phyloP scores from a whole-genome alignment of 1,140 invertebrate species.

The Patella vulgata region DNA sequence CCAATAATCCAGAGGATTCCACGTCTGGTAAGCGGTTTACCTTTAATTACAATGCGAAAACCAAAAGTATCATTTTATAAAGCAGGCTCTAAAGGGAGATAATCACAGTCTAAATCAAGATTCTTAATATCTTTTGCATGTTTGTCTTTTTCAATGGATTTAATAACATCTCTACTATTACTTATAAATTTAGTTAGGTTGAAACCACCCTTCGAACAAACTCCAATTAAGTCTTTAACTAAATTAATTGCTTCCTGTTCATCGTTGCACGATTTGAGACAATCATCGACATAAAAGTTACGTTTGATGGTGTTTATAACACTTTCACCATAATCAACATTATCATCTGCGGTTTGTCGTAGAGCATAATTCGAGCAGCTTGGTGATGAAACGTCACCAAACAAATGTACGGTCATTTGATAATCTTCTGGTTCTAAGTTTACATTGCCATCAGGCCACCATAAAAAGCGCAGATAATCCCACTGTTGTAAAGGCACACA shows the following conservation, averaged over 20 bases:
- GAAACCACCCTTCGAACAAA: slow-evolving; percentile 11
- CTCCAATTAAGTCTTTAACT: not conserved
- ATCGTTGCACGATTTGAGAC: slow-evolving; percentile 5
- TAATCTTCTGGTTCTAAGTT: slow-evolving; percentile 12
- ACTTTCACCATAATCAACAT: not conserved
- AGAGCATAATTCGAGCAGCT: slow-evolving; percentile 21
- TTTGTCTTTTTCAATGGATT: not conserved
- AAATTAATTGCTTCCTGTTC: slow-evolving; percentile 9
- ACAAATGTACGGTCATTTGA: slow-evolving; percentile 17
- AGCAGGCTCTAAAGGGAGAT: slow-evolving; percentile 9
- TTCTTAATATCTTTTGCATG: not conserved
- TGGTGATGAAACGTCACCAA: slow-evolving; percentile 19
- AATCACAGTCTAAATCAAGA: slow-evolving; percentile 6
- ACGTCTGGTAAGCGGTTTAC: slow-evolving; percentile 19
- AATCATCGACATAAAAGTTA: slow-evolving; percentile 37
- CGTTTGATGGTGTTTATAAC: slow-evolving; percentile 15
- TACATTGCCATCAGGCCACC: slow-evolving; percentile 15
- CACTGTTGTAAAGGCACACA: slow-evolving; percentile 17
- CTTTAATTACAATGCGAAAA: slow-evolving; percentile 15
- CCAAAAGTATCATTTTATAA: slow-evolving; percentile 26
- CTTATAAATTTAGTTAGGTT: slow-evolving; percentile 12
- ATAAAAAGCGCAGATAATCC: slow-evolving; percentile 27
- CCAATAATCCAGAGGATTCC: slow-evolving; percentile 26
- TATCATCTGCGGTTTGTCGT: slow-evolving; percentile 2
- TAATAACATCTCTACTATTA: slow-evolving; percentile 9